Percentiles rank a stretch among this genome's conserved stretches.
phyloP scores from a whole-genome alignment of 2,888 invertebrate genomes.

The Sphaerophoria taeniata region DNA sequence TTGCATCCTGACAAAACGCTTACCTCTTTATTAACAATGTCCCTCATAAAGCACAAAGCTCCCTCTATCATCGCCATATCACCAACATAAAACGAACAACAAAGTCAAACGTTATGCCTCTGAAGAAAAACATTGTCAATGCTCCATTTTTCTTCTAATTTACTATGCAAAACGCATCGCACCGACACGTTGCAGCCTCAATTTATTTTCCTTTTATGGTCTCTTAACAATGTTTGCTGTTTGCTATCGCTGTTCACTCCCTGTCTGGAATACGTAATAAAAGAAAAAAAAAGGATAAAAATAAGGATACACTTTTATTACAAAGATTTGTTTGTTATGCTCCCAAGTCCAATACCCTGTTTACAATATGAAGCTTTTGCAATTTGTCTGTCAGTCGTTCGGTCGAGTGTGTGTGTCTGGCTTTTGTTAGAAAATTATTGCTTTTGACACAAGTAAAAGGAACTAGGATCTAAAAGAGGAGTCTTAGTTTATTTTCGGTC shows the following conservation, averaged over 20 bases:
- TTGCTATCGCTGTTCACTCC: background rate
- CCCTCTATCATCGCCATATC: no score
- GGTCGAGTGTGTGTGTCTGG: background rate
- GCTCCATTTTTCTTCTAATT: background rate
- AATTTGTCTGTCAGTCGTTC: background rate
- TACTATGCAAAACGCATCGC: constrained; percentile 13
- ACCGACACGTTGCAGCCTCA: constrained; percentile 1
- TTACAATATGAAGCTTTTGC: background rate
- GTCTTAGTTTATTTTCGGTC: no score
- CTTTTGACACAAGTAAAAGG: background rate
- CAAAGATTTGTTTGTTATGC: background rate
- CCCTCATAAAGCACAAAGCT: no score
- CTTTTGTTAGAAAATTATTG: background rate
- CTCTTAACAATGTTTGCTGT: background rate
- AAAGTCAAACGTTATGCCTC: no score
- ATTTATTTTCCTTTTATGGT: constrained; percentile 5
- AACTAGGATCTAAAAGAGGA: background rate
- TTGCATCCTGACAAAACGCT: no score
- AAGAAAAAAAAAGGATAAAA: background rate
- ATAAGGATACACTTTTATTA: background rate
- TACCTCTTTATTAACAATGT: no score
- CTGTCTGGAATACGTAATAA: background rate
- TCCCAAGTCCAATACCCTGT: background rate
- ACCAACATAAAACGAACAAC: no score
- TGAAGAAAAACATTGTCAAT: no score